Evolutionary conservation across 2,888 invertebrate species (phyloP), one percentile per base, ranked within the genome.

Genomic region (Polyploca ridens): DNA sequence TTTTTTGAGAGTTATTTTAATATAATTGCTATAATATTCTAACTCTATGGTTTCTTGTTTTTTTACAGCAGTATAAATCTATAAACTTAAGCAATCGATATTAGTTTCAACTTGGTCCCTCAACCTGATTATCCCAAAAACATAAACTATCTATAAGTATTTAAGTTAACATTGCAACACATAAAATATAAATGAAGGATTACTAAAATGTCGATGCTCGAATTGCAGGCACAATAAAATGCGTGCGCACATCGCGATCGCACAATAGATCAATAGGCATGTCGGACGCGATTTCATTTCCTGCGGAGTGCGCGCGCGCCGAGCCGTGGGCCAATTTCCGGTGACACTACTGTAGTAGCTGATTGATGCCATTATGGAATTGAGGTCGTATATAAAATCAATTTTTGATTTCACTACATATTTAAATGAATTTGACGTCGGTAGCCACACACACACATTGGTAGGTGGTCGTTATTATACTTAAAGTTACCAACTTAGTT

Each of bases 231-330:
- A 41, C 61, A 19, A 61, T 61, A 41, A 41, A 16, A 7, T 27
- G 38, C 41, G 61, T 19, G 59, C 77, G 82, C 82, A 79, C 82
- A 80, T 77, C 81, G 75, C 76, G 90, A 80, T 77, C 81, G 75
- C 76, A 91, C 89, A 91, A 91, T 92, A 86, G 89, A 83, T 82
- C 87, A 86, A 87, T 88, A 83, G 82, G 83, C 79, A 80, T 86
- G 89, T 88, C 88, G 89, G 89, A 88, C 89, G 91, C 92, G 90
- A 88, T 92, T 91, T 93, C 91, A 93, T 93, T 90, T 93, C 93
- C 93, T 87, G 88, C 67, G 72, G 41, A 68, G 80, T 54, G 54
- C 88, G 90, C 88, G 89, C 83, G 90, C 91, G 90, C 89, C 87
- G 90, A 87, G 83, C 90, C 90, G 88, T 84, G 82, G 74, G 77